These are phyloP conservation scores for Aphelenchoides avenae DNA, from an alignment of 1,140 invertebrate genomes.

Conservation along the genomic window DNA sequence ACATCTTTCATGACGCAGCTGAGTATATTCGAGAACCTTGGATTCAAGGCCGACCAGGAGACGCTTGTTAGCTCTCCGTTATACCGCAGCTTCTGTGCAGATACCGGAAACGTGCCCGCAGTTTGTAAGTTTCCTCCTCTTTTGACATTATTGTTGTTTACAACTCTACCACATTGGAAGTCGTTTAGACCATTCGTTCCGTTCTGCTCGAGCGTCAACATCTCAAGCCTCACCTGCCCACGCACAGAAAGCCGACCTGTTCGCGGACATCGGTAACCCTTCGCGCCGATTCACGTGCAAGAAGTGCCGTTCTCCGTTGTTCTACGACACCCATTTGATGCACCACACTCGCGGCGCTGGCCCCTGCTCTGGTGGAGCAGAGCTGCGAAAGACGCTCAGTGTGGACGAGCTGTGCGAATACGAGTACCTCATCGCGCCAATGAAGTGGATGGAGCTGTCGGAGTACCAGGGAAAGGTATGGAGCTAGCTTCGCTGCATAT, in stretches of 20 bases:
- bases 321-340: conserved; percentile 44
- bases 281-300: conserved; percentile 30
- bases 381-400: not conserved
- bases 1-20: conserved; percentile 36
- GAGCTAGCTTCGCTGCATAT: not conserved
- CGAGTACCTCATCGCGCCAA: conserved; percentile 46
- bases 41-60: conserved; percentile 30
- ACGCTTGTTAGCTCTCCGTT: conserved; percentile 31
- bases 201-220: too few species aligned
- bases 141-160: not conserved
- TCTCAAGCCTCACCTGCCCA: not conserved
- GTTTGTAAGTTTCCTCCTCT: conserved; percentile 10
- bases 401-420: conserved; percentile 25
- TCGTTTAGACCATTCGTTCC: not conserved
- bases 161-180: conserved; percentile 2
- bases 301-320: conserved; percentile 27
- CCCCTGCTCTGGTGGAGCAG: conserved; percentile 7
- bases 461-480: conserved; percentile 46
- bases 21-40: conserved; percentile 39
- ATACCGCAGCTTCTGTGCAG: conserved; percentile 42
- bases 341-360: conserved; percentile 21
- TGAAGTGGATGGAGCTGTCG: conserved; percentile 47
- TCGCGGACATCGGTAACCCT: not conserved
- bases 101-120: conserved; percentile 33
- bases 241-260: conserved; percentile 1